phyloP scores from a whole-genome alignment of 2,797 vertebrate genomes.

The Gadopsis marmoratus region DNA sequence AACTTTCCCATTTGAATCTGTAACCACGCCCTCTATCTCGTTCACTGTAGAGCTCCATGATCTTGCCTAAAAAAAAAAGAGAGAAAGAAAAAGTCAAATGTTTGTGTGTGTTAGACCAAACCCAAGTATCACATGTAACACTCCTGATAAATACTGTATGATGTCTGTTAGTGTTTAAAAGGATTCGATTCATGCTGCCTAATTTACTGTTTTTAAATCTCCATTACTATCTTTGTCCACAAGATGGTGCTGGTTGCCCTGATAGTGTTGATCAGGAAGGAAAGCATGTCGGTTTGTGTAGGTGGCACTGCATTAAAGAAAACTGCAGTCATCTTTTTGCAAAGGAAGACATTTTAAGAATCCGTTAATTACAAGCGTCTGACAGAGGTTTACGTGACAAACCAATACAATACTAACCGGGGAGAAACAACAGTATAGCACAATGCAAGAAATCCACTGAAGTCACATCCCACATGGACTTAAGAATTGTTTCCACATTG shows the following conservation, averaged over 20 bases:
- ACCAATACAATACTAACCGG: neutral
- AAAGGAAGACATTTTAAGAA: too few relatives aligned
- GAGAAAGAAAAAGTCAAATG: neutral
- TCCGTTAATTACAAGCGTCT: neutral
- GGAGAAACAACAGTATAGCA: neutral
- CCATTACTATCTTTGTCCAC: slow-evolving; percentile 44
- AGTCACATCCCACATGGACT: neutral
- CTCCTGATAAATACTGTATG: neutral
- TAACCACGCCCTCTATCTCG: slow-evolving; percentile 93
- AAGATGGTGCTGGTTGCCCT: slow-evolving; percentile 54
- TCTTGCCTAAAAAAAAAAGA: slow-evolving; percentile 85
- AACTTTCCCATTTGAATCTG: slow-evolving; percentile 87
- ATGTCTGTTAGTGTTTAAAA: neutral
- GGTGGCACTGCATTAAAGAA: neutral
- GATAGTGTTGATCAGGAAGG: neutral
- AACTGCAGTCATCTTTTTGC: neutral
- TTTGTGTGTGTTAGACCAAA: neutral
- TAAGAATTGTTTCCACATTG: neutral
- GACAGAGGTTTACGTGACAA: slow-evolving; percentile 2
- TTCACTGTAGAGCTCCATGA: slow-evolving; percentile 93
- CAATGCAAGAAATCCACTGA: neutral
- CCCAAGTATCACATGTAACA: neutral
- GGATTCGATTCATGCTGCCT: neutral
- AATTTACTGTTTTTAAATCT: neutral
- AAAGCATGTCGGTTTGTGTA: neutral